Conservation (phyloP, 2,888 invertebrate genomes). For the Zonitis immaculata region DNA sequence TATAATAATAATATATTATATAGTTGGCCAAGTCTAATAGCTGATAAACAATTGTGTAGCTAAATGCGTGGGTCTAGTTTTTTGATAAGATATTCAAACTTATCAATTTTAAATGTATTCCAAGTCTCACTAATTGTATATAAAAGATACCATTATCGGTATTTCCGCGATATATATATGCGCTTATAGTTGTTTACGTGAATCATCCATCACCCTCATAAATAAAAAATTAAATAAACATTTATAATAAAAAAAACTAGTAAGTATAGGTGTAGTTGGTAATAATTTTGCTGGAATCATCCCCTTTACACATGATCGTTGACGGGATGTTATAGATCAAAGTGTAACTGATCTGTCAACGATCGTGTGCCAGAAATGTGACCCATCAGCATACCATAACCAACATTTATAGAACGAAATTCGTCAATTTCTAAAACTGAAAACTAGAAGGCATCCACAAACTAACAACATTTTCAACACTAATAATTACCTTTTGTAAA, state of each 20-base stretch:
- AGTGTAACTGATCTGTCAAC: slow-evolving; percentile 30
- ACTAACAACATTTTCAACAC: slow-evolving; percentile 30
- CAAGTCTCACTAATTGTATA: slow-evolving; percentile 35
- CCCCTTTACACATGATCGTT: background rate
- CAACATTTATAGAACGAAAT: slow-evolving; percentile 22
- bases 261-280: background rate
- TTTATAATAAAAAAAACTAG: background rate
- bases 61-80: slow-evolving; percentile 35
- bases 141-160: slow-evolving; percentile 30
- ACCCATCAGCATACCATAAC: slow-evolving; percentile 34
- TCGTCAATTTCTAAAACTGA: slow-evolving; percentile 29
- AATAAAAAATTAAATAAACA: background rate
- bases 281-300: slow-evolving; percentile 1
- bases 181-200: slow-evolving; percentile 7
- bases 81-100: slow-evolving; percentile 32
- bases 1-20: background rate
- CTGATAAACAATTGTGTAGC: slow-evolving; percentile 30
- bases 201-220: background rate
- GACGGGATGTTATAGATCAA: slow-evolving; percentile 1
- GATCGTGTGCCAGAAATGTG: slow-evolving; percentile 38
- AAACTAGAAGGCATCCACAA: slow-evolving; percentile 28
- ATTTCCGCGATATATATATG: slow-evolving; percentile 26
- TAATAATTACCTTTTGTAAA: slow-evolving; percentile 32
- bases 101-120: slow-evolving; percentile 33
- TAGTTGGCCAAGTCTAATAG: background rate